Evolutionary conservation across 2,888 invertebrate genomes (phyloP), one percentile per base, ranked within the genome.

Genomic region (Ypsolopha scabrella): DNA sequence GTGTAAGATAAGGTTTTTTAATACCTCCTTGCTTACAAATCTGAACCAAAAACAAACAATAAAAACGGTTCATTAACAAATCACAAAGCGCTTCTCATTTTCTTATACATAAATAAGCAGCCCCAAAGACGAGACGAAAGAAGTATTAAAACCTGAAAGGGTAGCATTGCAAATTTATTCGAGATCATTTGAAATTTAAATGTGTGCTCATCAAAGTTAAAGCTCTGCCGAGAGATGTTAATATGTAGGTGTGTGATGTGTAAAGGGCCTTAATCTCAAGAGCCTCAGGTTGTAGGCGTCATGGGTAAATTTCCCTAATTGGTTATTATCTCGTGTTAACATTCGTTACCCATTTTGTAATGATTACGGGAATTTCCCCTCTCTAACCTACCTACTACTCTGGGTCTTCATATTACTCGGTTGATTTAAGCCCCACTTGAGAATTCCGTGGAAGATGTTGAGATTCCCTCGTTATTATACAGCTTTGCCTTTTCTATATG

Each of bases 161-260:
- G 65, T 72, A 75, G 70, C 66, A 58, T 74, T 78, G 78, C 72
- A 79, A 81, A 81, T 80, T 74, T 80, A 81, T 81, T 77, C 79
- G 54, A 60, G 67, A 61, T 64, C 71, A 80, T 80, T 72, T 80
- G 72, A 80, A 80, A 77, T 81, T 80, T 80, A 81, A 80, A 81
- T 81, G 65, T 53, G 71, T 67, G 68, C 68, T 80, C 75, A 78
- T 80, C 79, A 81, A 81, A 80, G 72, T 80, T 79, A 67, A 67
- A 67, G 58, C 64, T 59, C 45, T 54, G 61, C 55, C 24, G 24
- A 24, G 65, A 67, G 65, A 66, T 65, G 61, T 66, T 61, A 65
- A 67, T 68, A 68, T 65, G 63, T 63, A 65, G 63, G 61, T 59
- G 59, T 69, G 63, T 65, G 72, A 70, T 73, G 64, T 67, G 61